Evolutionary conservation across 2,888 invertebrate species (phyloP), one percentile per base, ranked within the genome.

Genomic region (Sinelater perroti): DNA sequence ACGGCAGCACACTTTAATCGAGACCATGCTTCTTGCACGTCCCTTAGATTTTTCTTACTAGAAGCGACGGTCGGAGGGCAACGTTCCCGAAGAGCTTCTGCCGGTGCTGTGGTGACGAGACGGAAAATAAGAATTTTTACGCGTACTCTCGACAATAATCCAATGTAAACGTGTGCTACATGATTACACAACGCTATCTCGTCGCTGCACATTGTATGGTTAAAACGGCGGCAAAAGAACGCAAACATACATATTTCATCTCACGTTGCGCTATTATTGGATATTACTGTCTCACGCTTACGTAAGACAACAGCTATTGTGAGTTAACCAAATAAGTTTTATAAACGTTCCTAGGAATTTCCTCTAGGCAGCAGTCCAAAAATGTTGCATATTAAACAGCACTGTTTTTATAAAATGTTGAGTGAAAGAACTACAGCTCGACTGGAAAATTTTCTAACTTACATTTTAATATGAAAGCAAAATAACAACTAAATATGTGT

Each of bases 41-140:
- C 40, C 38, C 49, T 56, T 40, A 50, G 36, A 56, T 56, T 50
- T 56, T 50, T 56, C 50, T 50, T 50, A 56, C 50, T 50, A 56
- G 30, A 45, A 45, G 28, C 36, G 44, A 44, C 50, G 24, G 18
- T 26, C 24, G 35, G 20, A 38, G 50, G 36, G 28, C 26, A 30
- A 30, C 42, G 33, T 33, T 33, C 18, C 11, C 44, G 49, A 56
- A 24, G 45, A 44, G 26, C 21, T 52, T 31, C 4, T 52, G 13
- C 13, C 17, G 11, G n/a, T n/a, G n/a, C n/a, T n/a, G n/a, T n/a
- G 26, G 30, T 8, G 16, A 18, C 14, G 7, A 16, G 16, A 44
- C 26, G 8, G 7, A 6, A 30, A 16, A 44, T n/a, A 38, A 17
- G 7, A 18, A 40, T 36, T 30, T 35, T 24, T 50, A 50, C 26